Evolutionary conservation across 1,140 invertebrate genomes (phyloP), one percentile per base, ranked within the genome.

Genomic region (Portunus trituberculatus): DNA sequence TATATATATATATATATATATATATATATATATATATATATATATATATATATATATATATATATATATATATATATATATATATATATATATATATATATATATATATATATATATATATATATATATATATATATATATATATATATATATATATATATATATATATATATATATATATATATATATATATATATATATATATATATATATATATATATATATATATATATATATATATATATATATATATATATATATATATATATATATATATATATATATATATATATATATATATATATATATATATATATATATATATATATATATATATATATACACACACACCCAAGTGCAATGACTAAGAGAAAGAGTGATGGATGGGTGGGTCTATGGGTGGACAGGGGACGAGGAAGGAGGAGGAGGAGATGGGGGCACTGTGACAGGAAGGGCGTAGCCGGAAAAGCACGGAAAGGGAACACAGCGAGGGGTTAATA

Each of bases 291-390:
- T 83, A 12, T 83, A 12, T 83, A 20, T 83, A 83, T 83, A 83
- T 83, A 83, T 83, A 83, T 83, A 83, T 83, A 83, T 83, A 83
- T 89, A 45, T 89, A 25, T 89, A 89, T 89, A 89, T 89, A 89
- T 89, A 89, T 89, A 89, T 89, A 89, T 89, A 89, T 89, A 89
- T 89, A 89, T 89, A 45, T 89, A 89, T 89, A 89, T 89, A 89
- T 89, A 89, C 12, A 28, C 29, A 87, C 29, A 28, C 29, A 25
- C 32, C 76, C 39, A 39, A 39, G 39, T 39, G 39, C 39, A 39
- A 39, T 39, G 39, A 39, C 39, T 39, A 39, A 2, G 39, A 39
- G 39, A 39, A 39, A 39, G 39, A 6, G 39, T 39, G 39, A 39
- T 39, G 8, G 52, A 59, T 59, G 52, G 52, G 12, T 59, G 8